phyloP scores from a whole-genome alignment of 2,888 invertebrate genomes.

The Netelia melanura region DNA sequence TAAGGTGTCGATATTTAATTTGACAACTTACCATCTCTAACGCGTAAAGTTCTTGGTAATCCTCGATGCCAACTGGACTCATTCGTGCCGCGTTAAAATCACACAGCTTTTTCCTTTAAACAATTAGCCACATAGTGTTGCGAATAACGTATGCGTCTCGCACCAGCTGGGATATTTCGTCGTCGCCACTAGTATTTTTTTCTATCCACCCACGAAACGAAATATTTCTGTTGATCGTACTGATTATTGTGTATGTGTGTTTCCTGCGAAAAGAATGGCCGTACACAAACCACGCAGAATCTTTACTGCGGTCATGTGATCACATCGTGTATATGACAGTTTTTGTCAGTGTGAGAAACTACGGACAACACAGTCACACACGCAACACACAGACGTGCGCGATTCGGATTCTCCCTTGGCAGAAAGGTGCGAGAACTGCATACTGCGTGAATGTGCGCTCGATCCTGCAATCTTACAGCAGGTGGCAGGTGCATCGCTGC shows the following conservation, averaged over 20 bases:
- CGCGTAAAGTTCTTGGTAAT: conserved; percentile 64
- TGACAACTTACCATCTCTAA: conserved; percentile 70
- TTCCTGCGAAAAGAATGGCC: conserved; percentile 38
- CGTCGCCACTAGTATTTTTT: conserved; percentile 6
- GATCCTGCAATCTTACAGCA: conserved; percentile 4
- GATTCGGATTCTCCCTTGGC: neutral
- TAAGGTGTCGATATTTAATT: conserved; percentile 4
- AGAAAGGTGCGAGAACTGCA: conserved; percentile 33
- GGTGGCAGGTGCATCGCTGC: conserved; percentile 40
- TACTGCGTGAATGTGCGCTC: conserved; percentile 43
- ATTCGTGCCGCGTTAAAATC: conserved; percentile 49
- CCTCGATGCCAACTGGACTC: conserved; percentile 63
- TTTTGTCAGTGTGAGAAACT: neutral
- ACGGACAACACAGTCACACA: neutral
- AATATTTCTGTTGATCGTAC: conserved; percentile 12
- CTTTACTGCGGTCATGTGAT: conserved; percentile 59
- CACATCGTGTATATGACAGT: conserved; percentile 5
- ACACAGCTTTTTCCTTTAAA: conserved; percentile 16
- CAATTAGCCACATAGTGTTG: conserved; percentile 39
- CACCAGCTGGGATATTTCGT: neutral
- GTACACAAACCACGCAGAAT: conserved; percentile 59
- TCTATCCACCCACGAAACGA: conserved; percentile 12
- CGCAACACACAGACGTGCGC: neutral
- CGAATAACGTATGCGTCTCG: neutral
- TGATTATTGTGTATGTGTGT: conserved; percentile 25